A percentile compares a stretch with the other conserved stretches of the same genome.
phyloP scores from a whole-genome alignment of 2,113 vertebrate genomes.

The Hemibagrus wyckioides region DNA sequence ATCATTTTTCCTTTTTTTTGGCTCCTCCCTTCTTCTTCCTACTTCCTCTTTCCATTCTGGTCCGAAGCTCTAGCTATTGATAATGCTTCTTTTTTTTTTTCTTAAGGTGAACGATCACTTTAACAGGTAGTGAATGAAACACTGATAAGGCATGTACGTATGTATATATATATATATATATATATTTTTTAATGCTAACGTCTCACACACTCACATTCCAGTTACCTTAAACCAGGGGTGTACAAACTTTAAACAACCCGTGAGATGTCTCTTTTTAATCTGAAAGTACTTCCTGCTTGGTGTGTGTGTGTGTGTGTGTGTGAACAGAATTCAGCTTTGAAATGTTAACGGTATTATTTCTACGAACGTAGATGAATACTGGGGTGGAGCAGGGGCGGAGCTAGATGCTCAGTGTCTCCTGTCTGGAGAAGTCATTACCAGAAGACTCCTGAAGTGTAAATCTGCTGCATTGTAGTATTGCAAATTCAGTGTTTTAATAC shows the following conservation, averaged over 20 bases:
- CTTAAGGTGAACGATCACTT: background rate
- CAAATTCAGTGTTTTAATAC: background rate
- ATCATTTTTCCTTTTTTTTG: background rate
- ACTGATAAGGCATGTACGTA: slow-evolving; percentile 20
- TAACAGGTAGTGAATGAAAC: slow-evolving; percentile 42
- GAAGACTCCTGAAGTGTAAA: too few species aligned
- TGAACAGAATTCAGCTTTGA: background rate
- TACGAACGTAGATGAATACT: too few species aligned
- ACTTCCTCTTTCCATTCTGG: background rate
- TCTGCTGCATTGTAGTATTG: background rate
- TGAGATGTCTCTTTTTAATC: background rate
- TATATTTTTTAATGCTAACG: slow-evolving; percentile 8
- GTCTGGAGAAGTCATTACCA: background rate
- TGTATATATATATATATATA: background rate
- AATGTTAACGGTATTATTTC: background rate
- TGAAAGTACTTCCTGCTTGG: background rate
- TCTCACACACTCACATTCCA: slow-evolving; percentile 11
- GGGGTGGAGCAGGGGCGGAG: background rate
- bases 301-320: too few species aligned
- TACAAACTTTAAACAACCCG: background rate
- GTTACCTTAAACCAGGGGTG: background rate
- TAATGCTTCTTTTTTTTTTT: too few species aligned
- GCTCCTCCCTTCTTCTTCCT: background rate
- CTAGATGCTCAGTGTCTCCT: background rate
- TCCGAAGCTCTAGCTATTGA: background rate